Conservation (phyloP, 1,140 invertebrate species). For the Pachypeltis micranthus region DNA sequence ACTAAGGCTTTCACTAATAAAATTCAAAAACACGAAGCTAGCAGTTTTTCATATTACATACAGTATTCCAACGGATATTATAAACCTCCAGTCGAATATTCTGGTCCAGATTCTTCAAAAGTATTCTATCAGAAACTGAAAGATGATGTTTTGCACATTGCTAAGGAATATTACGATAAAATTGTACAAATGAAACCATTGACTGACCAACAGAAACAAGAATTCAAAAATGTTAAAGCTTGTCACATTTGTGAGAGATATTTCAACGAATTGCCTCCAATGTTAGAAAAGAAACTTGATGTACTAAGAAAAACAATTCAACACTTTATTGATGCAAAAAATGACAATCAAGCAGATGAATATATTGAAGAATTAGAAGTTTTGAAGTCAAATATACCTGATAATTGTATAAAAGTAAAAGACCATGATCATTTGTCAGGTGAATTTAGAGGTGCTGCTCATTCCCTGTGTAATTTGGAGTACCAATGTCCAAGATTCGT, state of each 20-base stretch:
- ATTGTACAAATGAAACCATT: background rate
- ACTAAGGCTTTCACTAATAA: background rate
- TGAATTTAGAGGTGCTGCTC: constrained; percentile 29
- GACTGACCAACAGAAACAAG: background rate
- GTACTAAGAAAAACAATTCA: background rate
- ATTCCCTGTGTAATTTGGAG: constrained; percentile 31
- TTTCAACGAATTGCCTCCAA: background rate
- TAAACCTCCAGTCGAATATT: background rate
- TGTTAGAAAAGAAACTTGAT: background rate
- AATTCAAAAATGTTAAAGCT: background rate
- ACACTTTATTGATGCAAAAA: background rate
- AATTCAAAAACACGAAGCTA: background rate
- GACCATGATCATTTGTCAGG: constrained; percentile 30
- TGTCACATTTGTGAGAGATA: background rate
- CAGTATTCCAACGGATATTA: background rate
- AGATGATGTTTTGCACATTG: background rate
- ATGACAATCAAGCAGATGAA: background rate
- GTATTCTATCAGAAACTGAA: background rate
- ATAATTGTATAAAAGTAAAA: constrained; percentile 26
- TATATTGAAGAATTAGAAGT: background rate
- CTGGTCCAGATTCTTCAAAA: background rate
- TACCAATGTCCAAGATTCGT: constrained; percentile 27
- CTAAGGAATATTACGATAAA: background rate
- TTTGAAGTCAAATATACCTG: background rate
- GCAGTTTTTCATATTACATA: background rate